Conservation (phyloP, 2,888 invertebrate species). For the Conomelus anceps region DNA sequence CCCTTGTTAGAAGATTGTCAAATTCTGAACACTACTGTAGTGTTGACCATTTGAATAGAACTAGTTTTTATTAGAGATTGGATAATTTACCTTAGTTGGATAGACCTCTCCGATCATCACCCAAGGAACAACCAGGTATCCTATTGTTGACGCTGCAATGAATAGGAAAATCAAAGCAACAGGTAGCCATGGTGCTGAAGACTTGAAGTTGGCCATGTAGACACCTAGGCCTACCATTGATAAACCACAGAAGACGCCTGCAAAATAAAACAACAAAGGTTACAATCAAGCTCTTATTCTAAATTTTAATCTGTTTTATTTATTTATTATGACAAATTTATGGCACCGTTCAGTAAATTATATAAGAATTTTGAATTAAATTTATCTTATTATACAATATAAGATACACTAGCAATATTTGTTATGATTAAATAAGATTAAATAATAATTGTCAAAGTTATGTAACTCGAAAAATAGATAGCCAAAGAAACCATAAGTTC, state of each 20-base stretch:
- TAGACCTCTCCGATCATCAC: conserved; percentile 69
- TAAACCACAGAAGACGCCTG: conserved; percentile 51
- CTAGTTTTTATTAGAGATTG: too few species aligned
- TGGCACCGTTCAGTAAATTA: too few species aligned
- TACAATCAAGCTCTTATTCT: neutral
- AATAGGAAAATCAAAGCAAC: conserved; percentile 54
- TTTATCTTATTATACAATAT: neutral
- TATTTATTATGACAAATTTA: too few species aligned
- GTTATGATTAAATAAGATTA: neutral
- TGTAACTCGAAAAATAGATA: neutral
- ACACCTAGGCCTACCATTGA: conserved; percentile 55
- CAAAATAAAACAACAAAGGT: neutral
- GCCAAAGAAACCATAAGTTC: too few species aligned
- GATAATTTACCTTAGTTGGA: conserved; percentile 53
- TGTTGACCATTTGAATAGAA: too few species aligned
- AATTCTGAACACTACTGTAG: too few species aligned
- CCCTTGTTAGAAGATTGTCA: too few species aligned
- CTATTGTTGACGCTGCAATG: conserved; percentile 56
- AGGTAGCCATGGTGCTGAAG: conserved; percentile 53
- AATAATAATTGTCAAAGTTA: neutral
- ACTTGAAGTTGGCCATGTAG: conserved; percentile 49
- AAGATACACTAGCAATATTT: neutral
- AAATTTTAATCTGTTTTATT: too few species aligned
- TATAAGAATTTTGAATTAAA: neutral
- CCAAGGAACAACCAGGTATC: conserved; percentile 63